Conservation (phyloP, 2,113 vertebrate genomes). For the Illadopsis cleaveri region DNA sequence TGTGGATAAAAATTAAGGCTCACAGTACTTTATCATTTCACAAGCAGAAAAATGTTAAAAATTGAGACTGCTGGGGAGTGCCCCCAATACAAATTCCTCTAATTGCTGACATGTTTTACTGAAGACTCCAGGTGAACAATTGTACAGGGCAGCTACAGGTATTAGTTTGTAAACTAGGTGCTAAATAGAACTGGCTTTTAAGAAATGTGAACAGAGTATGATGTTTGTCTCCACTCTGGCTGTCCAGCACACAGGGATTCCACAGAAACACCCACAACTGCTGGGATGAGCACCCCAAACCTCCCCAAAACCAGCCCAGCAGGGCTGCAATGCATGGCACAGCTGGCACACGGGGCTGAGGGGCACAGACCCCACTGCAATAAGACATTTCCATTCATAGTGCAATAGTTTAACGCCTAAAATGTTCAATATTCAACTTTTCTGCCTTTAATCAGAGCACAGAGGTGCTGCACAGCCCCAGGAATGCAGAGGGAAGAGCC, state of each 20-base stretch:
- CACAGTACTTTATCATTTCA: slow-evolving; percentile 75
- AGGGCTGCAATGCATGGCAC: neutral
- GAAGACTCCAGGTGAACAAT: slow-evolving; percentile 50
- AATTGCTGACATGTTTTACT: slow-evolving; percentile 65
- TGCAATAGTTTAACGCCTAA: neutral
- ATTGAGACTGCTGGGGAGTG: slow-evolving; percentile 48
- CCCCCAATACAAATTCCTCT: slow-evolving; percentile 59
- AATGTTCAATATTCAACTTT: neutral
- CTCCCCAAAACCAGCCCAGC: neutral
- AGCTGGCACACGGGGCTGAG: neutral
- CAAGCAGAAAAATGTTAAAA: slow-evolving; percentile 74
- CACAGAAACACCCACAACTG: neutral
- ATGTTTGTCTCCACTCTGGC: neutral
- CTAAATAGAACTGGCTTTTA: neutral
- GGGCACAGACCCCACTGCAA: neutral
- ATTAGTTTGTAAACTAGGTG: slow-evolving; percentile 39
- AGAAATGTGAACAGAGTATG: neutral
- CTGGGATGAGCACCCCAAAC: neutral
- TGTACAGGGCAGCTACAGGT: slow-evolving; percentile 49
- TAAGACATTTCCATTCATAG: neutral
- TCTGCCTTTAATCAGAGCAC: neutral
- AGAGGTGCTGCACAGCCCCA: neutral
- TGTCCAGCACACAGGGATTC: neutral
- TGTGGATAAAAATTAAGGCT: slow-evolving; percentile 77
- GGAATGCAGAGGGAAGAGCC: neutral